Percentiles rank a stretch among this genome's conserved stretches.
Evolutionary conservation across 1,140 invertebrate genomes (phyloP).

Genomic region (Achroia grisella): DNA sequence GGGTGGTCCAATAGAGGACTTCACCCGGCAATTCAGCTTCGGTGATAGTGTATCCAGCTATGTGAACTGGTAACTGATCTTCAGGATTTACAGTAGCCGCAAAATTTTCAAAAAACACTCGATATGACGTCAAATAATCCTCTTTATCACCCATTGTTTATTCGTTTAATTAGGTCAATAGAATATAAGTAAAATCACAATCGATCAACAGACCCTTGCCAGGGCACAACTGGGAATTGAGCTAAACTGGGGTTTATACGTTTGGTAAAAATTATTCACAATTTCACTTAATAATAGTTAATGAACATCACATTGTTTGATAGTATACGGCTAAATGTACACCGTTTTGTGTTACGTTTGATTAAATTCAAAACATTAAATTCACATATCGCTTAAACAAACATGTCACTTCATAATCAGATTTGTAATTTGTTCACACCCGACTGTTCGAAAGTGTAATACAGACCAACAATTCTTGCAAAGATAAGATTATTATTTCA

Average conservation of each 20-base stretch:
- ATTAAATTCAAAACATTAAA: slow-evolving; percentile 52
- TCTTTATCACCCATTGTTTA: slow-evolving; percentile 71
- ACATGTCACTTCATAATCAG: slow-evolving; percentile 26
- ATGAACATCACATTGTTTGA: slow-evolving; percentile 17
- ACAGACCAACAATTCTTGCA: too few relatives aligned
- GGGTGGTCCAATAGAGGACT: slow-evolving; percentile 83
- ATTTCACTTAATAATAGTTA: slow-evolving; percentile 15
- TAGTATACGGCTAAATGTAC: not conserved
- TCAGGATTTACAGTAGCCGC: slow-evolving; percentile 78
- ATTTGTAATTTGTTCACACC: not conserved
- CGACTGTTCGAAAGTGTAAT: not conserved
- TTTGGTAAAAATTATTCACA: slow-evolving; percentile 16
- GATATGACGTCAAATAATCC: slow-evolving; percentile 80
- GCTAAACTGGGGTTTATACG: not conserved
- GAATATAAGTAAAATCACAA: slow-evolving; percentile 26
- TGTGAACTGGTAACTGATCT: slow-evolving; percentile 84
- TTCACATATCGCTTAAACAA: slow-evolving; percentile 45
- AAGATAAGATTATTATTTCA: too few relatives aligned
- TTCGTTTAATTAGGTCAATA: slow-evolving; percentile 17
- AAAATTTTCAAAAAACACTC: slow-evolving; percentile 81
- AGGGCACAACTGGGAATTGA: slow-evolving; percentile 4
- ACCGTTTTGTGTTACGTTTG: slow-evolving; percentile 13
- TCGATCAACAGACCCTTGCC: slow-evolving; percentile 46
- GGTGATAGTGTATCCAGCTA: slow-evolving; percentile 79
- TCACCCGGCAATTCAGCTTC: slow-evolving; percentile 83